Evolutionary conservation across 1,140 invertebrate genomes (phyloP).

Genomic region (Plutomurus gul): DNA sequence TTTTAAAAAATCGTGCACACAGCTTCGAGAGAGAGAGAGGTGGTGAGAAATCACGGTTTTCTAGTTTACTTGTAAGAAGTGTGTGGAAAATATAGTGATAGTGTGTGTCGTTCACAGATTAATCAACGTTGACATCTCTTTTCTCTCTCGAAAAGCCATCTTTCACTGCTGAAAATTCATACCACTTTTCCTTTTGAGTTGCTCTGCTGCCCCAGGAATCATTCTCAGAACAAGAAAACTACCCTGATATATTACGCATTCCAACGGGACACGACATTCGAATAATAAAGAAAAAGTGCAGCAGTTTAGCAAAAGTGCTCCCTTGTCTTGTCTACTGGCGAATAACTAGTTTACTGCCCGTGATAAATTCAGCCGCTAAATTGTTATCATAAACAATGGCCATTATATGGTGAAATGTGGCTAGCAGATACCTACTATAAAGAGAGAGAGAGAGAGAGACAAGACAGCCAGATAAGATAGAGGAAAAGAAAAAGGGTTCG

Average conservation of each 20-base stretch:
- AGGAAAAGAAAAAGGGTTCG: neutral
- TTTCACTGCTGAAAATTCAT: neutral
- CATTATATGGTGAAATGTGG: neutral
- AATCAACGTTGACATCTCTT: neutral
- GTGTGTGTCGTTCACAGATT: too few species aligned
- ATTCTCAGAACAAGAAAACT: neutral
- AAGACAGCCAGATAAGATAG: too few species aligned
- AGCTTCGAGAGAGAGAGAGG: too few species aligned
- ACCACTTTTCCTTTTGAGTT: conserved; percentile 21
- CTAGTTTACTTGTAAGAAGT: too few species aligned
- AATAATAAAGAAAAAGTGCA: conserved; percentile 23
- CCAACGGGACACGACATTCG: conserved; percentile 20
- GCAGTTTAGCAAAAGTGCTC: neutral
- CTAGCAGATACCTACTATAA: too few species aligned
- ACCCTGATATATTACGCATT: neutral
- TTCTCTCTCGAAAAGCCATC: neutral
- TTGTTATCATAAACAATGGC: neutral
- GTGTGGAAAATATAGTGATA: too few species aligned
- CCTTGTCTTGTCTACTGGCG: neutral
- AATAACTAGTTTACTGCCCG: conserved; percentile 6
- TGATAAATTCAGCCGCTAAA: conserved; percentile 11
- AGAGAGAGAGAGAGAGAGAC: too few species aligned
- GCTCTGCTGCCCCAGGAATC: neutral
- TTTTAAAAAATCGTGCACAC: too few species aligned
- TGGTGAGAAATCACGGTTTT: too few species aligned